Evolutionary conservation across 2,113 vertebrate species (phyloP), one percentile per base, ranked within the genome.

Genomic region (Symphodus melops): DNA sequence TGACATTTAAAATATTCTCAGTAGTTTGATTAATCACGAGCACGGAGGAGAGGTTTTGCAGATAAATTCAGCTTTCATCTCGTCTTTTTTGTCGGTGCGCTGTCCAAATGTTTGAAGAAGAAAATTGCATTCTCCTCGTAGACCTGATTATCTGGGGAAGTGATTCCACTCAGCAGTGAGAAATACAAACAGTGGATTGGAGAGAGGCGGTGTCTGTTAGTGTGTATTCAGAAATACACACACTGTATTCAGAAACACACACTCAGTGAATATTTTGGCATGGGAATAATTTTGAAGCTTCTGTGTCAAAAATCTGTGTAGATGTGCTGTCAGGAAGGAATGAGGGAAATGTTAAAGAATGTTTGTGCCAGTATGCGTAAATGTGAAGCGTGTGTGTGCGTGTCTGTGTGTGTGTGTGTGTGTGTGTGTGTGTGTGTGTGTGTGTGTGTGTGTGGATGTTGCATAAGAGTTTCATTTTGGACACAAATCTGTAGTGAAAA

Each of bases 381-480:
- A 77, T 68, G 79, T 64, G 8, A 52, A 70, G 55, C 25, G 10
- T 36, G 58, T 72, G 57, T 59, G 49, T 71, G 54, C 11, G 14
- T n/a, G n/a, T 17, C 10, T 21, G 21, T 36, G 58, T 70, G 58
- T 56, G 63, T 12, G 62, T 59, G 49, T 71, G 60, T 42, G 57
- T 36, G 63, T 51, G 76, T 54, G 41, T 79, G 86, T 71, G 68
- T 39, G 68, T 62, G 51, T 42, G 21, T 42, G 57, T 36, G 63
- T 51, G 58, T 25, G 59, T 36, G 64, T 55, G 71, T 44, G 72
- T 58, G 68, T 49, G 57, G 3, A 13, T 74, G 25, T 86, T 89
- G 90, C 59, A 59, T 63, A 89, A 92, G 77, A 81, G 78, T 77
- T 87, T 91, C 68, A 92, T 81, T 87, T 83, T 79, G 81, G 80